Evolutionary conservation across 2,888 invertebrate genomes (phyloP).

Genomic region (Eilema sororculum): DNA sequence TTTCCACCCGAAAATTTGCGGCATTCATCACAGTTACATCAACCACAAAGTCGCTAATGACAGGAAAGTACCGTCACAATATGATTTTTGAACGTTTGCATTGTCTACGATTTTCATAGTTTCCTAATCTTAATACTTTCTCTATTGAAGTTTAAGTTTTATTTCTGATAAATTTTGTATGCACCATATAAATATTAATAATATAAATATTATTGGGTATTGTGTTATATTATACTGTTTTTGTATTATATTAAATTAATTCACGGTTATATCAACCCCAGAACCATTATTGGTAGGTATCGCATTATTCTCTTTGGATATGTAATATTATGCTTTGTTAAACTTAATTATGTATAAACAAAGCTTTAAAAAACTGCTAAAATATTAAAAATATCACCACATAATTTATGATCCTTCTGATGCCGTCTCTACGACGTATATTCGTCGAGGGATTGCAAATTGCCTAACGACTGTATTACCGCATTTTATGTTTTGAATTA

Average conservation of each 20-base stretch:
- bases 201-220: conserved; percentile 16
- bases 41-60: conserved; percentile 79
- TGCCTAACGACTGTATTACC: too few relatives aligned
- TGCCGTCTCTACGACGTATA: too few relatives aligned
- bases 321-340: conserved; percentile 16
- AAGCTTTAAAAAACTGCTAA: conserved; percentile 28
- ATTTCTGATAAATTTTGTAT: conserved; percentile 26
- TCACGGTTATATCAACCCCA: too few relatives aligned
- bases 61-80: conserved; percentile 72
- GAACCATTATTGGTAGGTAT: neutral
- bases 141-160: conserved; percentile 40
- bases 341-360: conserved; percentile 2
- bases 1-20: conserved; percentile 69
- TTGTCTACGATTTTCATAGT: conserved; percentile 55
- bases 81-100: conserved; percentile 60
- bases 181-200: neutral
- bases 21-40: conserved; percentile 59
- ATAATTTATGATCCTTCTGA: conserved; percentile 59
- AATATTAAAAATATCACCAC: conserved; percentile 45
- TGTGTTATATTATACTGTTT: neutral
- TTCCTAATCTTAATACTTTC: conserved; percentile 47
- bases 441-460: conserved; percentile 53
- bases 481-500: conserved; percentile 57
- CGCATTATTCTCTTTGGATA: too few relatives aligned
- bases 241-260: too few relatives aligned